Base-by-base conservation (phyloP, 2,113 vertebrate species). In the Holacanthus passer region DNA sequence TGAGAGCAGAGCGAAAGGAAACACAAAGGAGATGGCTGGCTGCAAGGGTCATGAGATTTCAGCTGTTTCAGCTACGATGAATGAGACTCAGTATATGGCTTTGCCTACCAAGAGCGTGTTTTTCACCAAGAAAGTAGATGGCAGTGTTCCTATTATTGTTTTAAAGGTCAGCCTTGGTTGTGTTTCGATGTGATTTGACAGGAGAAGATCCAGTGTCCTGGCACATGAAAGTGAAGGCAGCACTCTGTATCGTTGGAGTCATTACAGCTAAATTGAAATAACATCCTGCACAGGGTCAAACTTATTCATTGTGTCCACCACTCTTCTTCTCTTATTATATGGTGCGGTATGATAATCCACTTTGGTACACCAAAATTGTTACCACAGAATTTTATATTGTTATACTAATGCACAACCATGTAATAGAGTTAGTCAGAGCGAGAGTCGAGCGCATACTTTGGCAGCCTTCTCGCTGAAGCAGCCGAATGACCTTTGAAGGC, bases 131-230 rank as follows among this genome's bases (percentile, higher is more conserved):
- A 73, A 24, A 27, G 0, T 63, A 32, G 43, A 67, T 8, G 9
- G 6, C 24, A 48, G 24, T 62, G 10, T 75, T 29, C 29, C 50
- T 35, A 13, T 74, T 9, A 27, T 22, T 41, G 0, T 41, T 82
- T 64, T 82, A 82, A 82, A 86, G 77, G 80, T 88, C 84, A 85
- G 5, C 0, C 13, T 47, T 20, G 32, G 39, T 24, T 69, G 0
- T 79, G 37, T 76, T 52, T 3, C 24, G 14, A 83, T 88, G 31
- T 35, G 27, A 73, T 77, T n/a, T 84, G 73, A 82, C 62, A 73
- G 73, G 5, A 77, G 9, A 66, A 60, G 58, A 66, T 17, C 22
- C n/a, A 65, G 31, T 55, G n/a, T 55, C 24, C 22, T 63, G n/a
- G 22, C 31, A 35, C 73, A 64, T 31, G 5, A 0, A 48, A 48